A percentile compares a stretch with the other conserved stretches of the same genome.
Conservation (phyloP, 2,888 invertebrate genomes). For the Sminthurinus aureus region DNA sequence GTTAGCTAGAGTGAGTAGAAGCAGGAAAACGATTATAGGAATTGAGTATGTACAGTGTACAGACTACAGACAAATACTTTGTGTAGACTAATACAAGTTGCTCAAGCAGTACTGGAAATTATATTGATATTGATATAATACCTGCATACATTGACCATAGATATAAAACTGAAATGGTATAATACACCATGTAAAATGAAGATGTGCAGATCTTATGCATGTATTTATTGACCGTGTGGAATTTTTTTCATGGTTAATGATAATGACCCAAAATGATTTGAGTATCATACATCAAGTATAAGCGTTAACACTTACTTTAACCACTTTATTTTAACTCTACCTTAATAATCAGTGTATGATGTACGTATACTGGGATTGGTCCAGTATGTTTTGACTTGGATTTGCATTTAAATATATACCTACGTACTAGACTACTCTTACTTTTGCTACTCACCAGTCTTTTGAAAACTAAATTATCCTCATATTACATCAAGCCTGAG, state of each 20-base stretch:
- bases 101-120: not conserved
- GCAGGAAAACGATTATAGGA: not conserved
- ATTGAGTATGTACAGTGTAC: not conserved
- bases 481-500: not conserved
- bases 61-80: not conserved
- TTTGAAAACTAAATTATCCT: not conserved
- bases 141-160: not conserved
- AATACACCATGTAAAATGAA: not conserved
- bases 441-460: not conserved
- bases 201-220: conserved; percentile 1
- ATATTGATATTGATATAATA: not conserved
- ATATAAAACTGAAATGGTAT: not conserved
- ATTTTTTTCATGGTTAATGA: conserved; percentile 38
- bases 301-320: not conserved
- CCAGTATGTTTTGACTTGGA: not conserved
- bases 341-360: not conserved
- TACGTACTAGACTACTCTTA: not conserved
- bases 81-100: not conserved
- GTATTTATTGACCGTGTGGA: conserved; percentile 39
- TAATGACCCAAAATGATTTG: conserved; percentile 42
- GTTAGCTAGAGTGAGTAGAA: too few relatives aligned
- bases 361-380: not conserved
- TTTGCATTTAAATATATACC: not conserved
- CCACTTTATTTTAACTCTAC: not conserved
- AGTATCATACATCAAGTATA: not conserved